phyloP scores from a whole-genome alignment of 1,140 invertebrate genomes.

The Alviniconcha marisindica region DNA sequence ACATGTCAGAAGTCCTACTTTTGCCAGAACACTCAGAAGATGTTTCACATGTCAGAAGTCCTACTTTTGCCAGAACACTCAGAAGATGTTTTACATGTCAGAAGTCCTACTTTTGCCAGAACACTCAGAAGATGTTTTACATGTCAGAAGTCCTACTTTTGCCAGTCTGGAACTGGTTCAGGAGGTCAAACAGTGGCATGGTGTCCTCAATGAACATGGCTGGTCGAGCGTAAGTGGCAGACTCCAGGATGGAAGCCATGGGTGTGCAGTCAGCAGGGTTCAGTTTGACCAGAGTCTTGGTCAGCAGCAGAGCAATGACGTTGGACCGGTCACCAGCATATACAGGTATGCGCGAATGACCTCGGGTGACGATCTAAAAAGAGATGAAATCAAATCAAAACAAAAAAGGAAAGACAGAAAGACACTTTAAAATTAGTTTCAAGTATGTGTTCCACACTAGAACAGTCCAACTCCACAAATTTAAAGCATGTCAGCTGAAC shows the following conservation, averaged over 20 bases:
- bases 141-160: slow-evolving; percentile 61
- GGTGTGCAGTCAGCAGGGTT: slow-evolving; percentile 61
- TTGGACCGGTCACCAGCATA: slow-evolving; percentile 57
- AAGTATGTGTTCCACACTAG: too few species aligned
- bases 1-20: background rate
- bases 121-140: background rate
- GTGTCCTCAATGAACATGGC: slow-evolving; percentile 58
- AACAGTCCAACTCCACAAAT: too few species aligned
- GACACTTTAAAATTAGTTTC: too few species aligned
- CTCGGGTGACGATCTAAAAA: slow-evolving; percentile 57
- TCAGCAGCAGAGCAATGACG: slow-evolving; percentile 65
- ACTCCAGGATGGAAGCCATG: slow-evolving; percentile 53
- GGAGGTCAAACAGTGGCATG: slow-evolving; percentile 68
- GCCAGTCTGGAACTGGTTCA: slow-evolving; percentile 72
- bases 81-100: background rate
- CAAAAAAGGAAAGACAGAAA: too few species aligned
- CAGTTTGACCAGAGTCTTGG: slow-evolving; percentile 67
- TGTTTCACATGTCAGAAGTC: background rate
- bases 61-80: background rate
- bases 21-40: background rate
- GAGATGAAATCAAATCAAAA: too few species aligned
- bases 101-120: background rate
- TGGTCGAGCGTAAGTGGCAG: slow-evolving; percentile 40
- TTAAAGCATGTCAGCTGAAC: too few species aligned
- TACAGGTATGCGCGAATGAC: slow-evolving; percentile 72